Evolutionary conservation across 2,888 invertebrate species (phyloP).

Genomic region (Parochlus steinenii): DNA sequence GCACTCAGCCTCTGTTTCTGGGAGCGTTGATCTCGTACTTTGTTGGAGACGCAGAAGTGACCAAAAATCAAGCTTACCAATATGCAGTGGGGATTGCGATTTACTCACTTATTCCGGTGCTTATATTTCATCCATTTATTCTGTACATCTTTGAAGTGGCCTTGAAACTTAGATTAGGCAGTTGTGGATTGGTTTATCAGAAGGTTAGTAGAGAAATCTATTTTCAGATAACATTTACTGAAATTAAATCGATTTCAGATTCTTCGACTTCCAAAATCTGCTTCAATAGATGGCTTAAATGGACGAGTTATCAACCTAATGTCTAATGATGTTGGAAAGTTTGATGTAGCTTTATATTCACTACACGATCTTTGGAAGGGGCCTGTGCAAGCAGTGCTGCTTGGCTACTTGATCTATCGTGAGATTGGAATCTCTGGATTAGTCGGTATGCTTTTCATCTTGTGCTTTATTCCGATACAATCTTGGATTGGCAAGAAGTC

Average conservation of each 20-base stretch:
- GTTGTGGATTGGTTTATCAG: constrained; percentile 53
- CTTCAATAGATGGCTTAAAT: constrained; percentile 67
- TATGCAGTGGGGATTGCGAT: constrained; percentile 48
- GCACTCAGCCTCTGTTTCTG: constrained; percentile 42
- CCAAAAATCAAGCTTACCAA: constrained; percentile 40
- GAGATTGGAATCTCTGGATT: constrained; percentile 48
- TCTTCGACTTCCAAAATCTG: constrained; percentile 54
- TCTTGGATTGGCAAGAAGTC: constrained; percentile 51
- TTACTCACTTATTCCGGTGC: constrained; percentile 34
- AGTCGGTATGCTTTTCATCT: constrained; percentile 50
- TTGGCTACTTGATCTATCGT: constrained; percentile 36
- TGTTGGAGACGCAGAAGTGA: constrained; percentile 20
- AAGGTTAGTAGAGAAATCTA: too few relatives aligned
- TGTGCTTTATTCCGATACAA: constrained; percentile 58
- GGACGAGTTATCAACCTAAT: constrained; percentile 74
- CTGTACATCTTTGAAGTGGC: constrained; percentile 51
- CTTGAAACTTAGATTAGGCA: constrained; percentile 50
- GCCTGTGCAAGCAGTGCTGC: constrained; percentile 40
- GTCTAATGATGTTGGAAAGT: constrained; percentile 86
- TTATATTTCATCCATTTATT: constrained; percentile 57
- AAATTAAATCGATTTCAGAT: constrained; percentile 27
- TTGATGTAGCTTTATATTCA: constrained; percentile 79
- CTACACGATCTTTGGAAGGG: constrained; percentile 87
- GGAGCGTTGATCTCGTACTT: constrained; percentile 53
- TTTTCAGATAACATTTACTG: too few relatives aligned